Evolutionary conservation across 2,888 invertebrate species (phyloP).

Genomic region (Buathra laborator): DNA sequence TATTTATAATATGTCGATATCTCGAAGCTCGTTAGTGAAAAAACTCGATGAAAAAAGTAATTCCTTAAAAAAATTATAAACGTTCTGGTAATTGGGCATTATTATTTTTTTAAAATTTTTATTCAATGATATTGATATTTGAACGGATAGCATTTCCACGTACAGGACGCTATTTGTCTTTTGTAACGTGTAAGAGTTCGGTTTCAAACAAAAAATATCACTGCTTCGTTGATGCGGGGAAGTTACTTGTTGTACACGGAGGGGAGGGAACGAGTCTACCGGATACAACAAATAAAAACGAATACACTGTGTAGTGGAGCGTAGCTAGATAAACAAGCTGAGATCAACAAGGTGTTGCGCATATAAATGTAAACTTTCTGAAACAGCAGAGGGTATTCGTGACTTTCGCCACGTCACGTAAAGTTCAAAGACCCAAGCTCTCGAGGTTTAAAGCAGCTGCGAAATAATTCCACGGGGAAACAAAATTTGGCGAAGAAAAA

Average conservation of each 20-base stretch:
- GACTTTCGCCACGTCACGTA: conserved; percentile 1
- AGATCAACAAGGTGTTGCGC: not conserved
- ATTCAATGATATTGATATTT: too few species aligned
- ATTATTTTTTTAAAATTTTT: too few species aligned
- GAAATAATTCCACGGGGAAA: conserved; percentile 15
- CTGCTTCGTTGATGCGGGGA: not conserved
- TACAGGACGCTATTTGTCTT: too few species aligned
- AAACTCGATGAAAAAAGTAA: too few species aligned
- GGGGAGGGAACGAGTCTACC: not conserved
- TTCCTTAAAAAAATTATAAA: too few species aligned
- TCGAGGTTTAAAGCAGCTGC: not conserved
- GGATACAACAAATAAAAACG: not conserved
- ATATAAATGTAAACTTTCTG: not conserved
- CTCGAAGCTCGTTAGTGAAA: too few species aligned
- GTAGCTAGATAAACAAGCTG: not conserved
- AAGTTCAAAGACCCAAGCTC: not conserved
- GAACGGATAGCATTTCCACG: too few species aligned
- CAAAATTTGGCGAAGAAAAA: conserved; percentile 2
- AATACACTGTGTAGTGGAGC: not conserved
- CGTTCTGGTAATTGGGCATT: too few species aligned
- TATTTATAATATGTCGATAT: not conserved
- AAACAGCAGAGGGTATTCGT: not conserved
- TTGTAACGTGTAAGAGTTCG: too few species aligned
- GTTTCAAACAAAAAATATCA: not conserved
- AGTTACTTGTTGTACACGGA: not conserved